phyloP scores from a whole-genome alignment of 2,888 invertebrate genomes.

The Drosophila limbata region DNA sequence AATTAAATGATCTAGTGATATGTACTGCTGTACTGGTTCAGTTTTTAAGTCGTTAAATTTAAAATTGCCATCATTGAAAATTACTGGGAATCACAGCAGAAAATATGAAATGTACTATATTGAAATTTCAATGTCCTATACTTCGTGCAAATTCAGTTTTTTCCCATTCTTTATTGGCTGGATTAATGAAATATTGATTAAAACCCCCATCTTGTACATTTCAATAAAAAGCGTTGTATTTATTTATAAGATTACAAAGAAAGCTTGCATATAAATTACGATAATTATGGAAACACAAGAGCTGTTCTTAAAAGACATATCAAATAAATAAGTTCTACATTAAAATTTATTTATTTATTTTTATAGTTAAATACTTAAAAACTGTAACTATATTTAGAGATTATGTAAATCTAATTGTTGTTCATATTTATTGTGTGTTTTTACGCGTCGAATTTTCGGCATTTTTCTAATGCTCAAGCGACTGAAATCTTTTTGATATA shows the following conservation, averaged over 20 bases:
- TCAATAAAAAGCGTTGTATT: constrained; percentile 79
- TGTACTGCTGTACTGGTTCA: no score
- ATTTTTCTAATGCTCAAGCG: constrained; percentile 83
- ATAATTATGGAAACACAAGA: constrained; percentile 82
- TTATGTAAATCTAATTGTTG: constrained; percentile 80
- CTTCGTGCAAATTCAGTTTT: no score
- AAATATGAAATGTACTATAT: no score
- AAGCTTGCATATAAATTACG: constrained; percentile 79
- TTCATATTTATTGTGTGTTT: constrained; percentile 70
- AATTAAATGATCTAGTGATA: no score
- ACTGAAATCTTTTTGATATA: constrained; percentile 72
- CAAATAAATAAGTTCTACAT: constrained; percentile 79
- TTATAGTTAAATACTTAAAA: constrained; percentile 80
- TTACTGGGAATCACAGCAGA: no score
- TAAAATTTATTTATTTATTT: constrained; percentile 82
- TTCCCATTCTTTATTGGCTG: no score
- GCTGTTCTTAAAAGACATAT: constrained; percentile 81
- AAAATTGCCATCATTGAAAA: not conserved
- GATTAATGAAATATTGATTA: not conserved
- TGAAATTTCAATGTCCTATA: no score
- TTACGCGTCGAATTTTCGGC: constrained; percentile 52
- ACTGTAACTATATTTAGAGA: constrained; percentile 80
- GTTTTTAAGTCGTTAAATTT: not conserved
- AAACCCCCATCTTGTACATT: constrained; percentile 55
- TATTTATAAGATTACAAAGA: constrained; percentile 80